These are phyloP conservation scores for Prosopocoilus inquinatus DNA, from an alignment of 2,888 invertebrate genomes.

Conservation along the genomic window DNA sequence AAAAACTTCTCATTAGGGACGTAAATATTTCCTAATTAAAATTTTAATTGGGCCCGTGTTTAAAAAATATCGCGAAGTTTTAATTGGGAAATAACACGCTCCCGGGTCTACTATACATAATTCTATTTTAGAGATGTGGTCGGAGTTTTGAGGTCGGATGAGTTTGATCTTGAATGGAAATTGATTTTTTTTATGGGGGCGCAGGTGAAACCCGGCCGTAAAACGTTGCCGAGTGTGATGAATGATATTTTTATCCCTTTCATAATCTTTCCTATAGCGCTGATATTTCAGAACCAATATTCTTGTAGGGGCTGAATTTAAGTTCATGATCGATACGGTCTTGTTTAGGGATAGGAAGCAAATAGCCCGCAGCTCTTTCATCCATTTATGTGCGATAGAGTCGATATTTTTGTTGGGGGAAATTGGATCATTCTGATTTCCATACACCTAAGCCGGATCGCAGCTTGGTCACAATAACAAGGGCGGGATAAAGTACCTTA, in stretches of 20 bases:
- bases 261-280: conserved; percentile 12
- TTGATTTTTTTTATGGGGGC: neutral
- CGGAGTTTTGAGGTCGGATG: neutral
- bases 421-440: conserved; percentile 45
- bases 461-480: conserved; percentile 39
- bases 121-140: neutral
- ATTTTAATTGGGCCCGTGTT: conserved; percentile 20
- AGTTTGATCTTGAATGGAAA: neutral
- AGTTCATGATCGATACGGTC: conserved; percentile 35
- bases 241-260: conserved; percentile 20
- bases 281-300: conserved; percentile 22
- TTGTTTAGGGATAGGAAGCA: conserved; percentile 37
- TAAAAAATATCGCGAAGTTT: conserved; percentile 17
- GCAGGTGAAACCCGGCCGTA: no score
- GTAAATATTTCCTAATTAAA: conserved; percentile 20
- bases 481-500: conserved; percentile 19
- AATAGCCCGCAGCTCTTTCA: conserved; percentile 40
- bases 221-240: conserved; percentile 9
- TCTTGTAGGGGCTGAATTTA: conserved; percentile 27
- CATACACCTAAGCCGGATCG: conserved; percentile 43
- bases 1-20: neutral
- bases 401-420: conserved; percentile 44
- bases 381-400: conserved; percentile 39
- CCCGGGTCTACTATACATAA: conserved; percentile 7
- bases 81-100: conserved; percentile 19